These are phyloP conservation scores for Pseudochirops corinnae DNA, from an alignment of 2,797 vertebrate species.

Conservation along the genomic window DNA sequence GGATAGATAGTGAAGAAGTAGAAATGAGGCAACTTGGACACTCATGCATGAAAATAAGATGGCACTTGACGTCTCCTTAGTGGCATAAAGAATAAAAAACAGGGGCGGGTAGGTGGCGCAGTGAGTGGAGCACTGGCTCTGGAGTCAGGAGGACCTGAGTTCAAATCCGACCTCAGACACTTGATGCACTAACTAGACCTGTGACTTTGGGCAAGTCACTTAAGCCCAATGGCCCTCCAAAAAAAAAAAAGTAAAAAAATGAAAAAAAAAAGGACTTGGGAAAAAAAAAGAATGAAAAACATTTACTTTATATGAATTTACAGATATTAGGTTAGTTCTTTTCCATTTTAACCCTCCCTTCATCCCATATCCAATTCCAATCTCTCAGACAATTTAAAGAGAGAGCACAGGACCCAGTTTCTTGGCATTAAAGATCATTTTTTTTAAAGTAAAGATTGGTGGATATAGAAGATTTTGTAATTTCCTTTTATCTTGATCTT, in stretches of 20 bases:
- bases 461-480: constrained; percentile 70
- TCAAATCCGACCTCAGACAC: too few relatives aligned
- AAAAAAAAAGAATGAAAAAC: constrained; percentile 11
- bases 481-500: constrained; percentile 80
- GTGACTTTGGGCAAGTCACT: too few relatives aligned
- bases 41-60: not conserved
- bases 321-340: constrained; percentile 48
- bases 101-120: too few relatives aligned
- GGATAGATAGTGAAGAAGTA: not conserved
- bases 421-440: constrained; percentile 76
- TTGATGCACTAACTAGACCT: too few relatives aligned
- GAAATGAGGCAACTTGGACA: not conserved
- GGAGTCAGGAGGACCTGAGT: too few relatives aligned
- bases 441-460: constrained; percentile 75
- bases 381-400: constrained; percentile 28
- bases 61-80: not conserved
- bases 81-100: constrained; percentile 20
- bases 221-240: too few relatives aligned
- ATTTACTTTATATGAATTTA: not conserved
- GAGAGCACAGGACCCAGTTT: constrained; percentile 68
- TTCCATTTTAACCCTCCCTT: constrained; percentile 39
- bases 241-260: too few relatives aligned
- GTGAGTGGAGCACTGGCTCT: too few relatives aligned
- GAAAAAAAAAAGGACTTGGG: too few relatives aligned
- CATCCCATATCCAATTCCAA: constrained; percentile 57